Evolutionary conservation across 2,888 invertebrate species (phyloP).

Genomic region (Caenorhabditis drosophilae): DNA sequence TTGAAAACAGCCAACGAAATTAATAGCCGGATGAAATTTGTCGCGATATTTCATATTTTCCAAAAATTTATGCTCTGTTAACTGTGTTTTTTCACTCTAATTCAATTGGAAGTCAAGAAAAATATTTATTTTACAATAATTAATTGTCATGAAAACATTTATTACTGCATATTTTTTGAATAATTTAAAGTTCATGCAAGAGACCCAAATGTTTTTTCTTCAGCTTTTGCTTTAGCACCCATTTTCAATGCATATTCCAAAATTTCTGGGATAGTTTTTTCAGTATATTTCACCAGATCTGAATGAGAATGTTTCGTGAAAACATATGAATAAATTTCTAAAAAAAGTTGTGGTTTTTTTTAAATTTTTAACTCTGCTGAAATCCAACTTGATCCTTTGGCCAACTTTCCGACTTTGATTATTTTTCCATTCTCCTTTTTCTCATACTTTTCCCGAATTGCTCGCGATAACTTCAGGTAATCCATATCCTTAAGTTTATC

Average conservation of each 20-base stretch:
- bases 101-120: no score
- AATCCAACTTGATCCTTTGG: conserved; percentile 28
- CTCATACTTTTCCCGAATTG: conserved; percentile 34
- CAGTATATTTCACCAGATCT: conserved; percentile 15
- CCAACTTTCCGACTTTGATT: conserved; percentile 17
- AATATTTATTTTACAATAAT: no score
- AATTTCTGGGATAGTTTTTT: conserved; percentile 13
- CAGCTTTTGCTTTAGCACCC: conserved; percentile 13
- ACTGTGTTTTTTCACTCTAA: no score
- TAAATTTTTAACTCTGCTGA: not conserved
- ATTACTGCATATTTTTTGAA: conserved; percentile 11
- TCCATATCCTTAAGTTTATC: conserved; percentile 35
- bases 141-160: no score
- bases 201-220: no score
- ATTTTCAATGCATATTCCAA: conserved; percentile 8
- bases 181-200: conserved; percentile 9
- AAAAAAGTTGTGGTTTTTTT: not conserved
- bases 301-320: conserved; percentile 26
- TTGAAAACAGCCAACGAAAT: no score
- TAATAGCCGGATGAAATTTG: no score
- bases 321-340: conserved; percentile 33
- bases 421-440: conserved; percentile 9
- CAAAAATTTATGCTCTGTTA: no score
- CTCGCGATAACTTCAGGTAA: conserved; percentile 30
- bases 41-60: no score